Evolutionary conservation across 2,797 vertebrate genomes (phyloP), one percentile per base, ranked within the genome.

Genomic region (Decapterus maruadsi): DNA sequence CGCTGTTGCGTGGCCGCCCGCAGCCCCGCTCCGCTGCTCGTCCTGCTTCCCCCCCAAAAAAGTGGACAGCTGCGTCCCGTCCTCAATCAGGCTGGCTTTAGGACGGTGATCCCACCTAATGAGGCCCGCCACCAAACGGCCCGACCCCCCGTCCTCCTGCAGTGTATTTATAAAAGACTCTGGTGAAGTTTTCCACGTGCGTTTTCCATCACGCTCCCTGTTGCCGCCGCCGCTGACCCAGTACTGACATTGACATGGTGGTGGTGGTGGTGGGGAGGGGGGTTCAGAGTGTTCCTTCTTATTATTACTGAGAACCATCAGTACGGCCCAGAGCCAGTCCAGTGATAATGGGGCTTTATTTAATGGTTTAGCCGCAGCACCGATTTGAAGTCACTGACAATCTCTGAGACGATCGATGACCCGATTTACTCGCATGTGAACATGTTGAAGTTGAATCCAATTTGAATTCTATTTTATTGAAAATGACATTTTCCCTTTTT

Each of bases 101-200:
- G 63, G 54, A 40, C 50, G 62, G 68, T 66, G 86, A 88, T 81
- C 75, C 68, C 3, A 20, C 40, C 43, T 72, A 84, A 88, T 75
- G 80, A 82, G 55, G 29, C 36, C 59, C 13, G 26, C 68, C 55
- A 75, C 72, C 55, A 57, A 73, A 79, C 60, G 53, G 48, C 36
- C 59, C 26, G 22, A 72, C 63, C 0, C 42, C 31, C 31, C 31
- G 31, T 34, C 31, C 31, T 5, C 31, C 40, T 58, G 4, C 45
- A 9, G 63, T 70, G 78, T 88, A 90, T 90, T 92, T 89, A 79
- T 90, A 90, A 88, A 83, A 6, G 64, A 50, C 67, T 7, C 51
- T n/a, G 31, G 19, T 68, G 45, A 75, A 61, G 67, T 86, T 88
- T 90, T 90, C 87, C 85, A 38, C 62, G 60, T 46, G 43, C 8